Evolutionary conservation across 2,888 invertebrate genomes (phyloP), one percentile per base, ranked within the genome.

Genomic region (Oasisia sp.): DNA sequence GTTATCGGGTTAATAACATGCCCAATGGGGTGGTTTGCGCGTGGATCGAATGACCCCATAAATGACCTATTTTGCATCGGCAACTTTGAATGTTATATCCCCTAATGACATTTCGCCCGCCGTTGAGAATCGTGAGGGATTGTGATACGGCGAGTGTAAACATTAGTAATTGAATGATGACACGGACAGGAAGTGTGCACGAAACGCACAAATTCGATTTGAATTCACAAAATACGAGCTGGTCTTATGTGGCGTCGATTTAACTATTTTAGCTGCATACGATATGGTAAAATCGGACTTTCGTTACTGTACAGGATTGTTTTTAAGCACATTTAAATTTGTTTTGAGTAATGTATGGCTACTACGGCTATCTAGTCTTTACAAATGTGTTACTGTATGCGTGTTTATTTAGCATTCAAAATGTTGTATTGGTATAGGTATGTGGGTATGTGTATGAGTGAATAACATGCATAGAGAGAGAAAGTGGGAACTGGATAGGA

Each of bases 31-130:
- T 74, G 74, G 74, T 74, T 74, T 74, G 27, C 74, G 19, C n/a
- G 74, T 74, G 74, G 74, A 74, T 74, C 74, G 74, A 27, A 74
- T 74, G 74, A 74, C 74, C 74, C 74, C 74, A n/a, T 74, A 74
- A 74, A 74, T 74, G 74, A 74, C 74, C 27, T 74, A n/a, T 74
- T 74, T 74, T 74, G 74, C 74, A 74, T 74, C 74, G 74, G 74
- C 74, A 27, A 74, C 74, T 74, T 74, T 74, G 74, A 74, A 74
- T 74, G 74, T 12, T 58, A 58, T 58, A 58, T 58, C 58, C 12
- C 19, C 58, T 58, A 58, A 58, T 58, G 58, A 58, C 58, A 58
- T 19, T 5, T 14, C 11, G 14, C 4, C 27, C 74, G 7, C 19
- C 3, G 74, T 74, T 74, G 74, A 74, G 1, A 27, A 27, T n/a